Percentiles rank a stretch among this genome's conserved stretches.
phyloP scores from a whole-genome alignment of 2,113 vertebrate genomes.

The Clarias gariepinus region DNA sequence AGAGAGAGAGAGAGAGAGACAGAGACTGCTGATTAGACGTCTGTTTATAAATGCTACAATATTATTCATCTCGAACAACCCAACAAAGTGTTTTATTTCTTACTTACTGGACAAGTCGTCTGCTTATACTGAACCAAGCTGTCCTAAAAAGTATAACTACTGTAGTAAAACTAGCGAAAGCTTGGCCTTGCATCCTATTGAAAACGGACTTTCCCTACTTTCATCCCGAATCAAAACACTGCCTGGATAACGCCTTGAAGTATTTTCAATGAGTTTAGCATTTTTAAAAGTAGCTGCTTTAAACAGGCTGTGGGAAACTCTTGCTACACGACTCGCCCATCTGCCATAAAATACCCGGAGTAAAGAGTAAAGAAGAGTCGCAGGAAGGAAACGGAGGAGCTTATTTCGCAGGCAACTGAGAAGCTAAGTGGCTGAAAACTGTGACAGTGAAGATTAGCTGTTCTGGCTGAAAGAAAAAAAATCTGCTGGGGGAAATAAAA shows the following conservation, averaged over 20 bases:
- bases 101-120: background rate
- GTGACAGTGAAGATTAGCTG: conserved; percentile 46
- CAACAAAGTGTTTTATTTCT: background rate
- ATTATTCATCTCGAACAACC: background rate
- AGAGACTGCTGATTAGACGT: background rate
- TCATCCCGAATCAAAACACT: background rate
- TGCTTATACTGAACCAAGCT: no score
- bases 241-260: background rate
- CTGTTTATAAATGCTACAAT: background rate
- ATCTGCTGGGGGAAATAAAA: conserved; percentile 14
- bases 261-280: background rate
- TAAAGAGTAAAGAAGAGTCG: conserved; percentile 15
- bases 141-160: background rate
- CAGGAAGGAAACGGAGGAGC: conserved; percentile 26
- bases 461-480: conserved; percentile 29
- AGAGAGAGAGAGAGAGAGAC: background rate
- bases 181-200: background rate
- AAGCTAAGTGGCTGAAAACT: conserved; percentile 48
- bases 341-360: conserved; percentile 14
- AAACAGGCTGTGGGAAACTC: conserved; percentile 5
- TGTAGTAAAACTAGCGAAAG: background rate
- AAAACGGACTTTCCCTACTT: background rate
- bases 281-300: background rate
- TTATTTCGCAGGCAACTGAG: conserved; percentile 53
- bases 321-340: conserved; percentile 1